phyloP scores from a whole-genome alignment of 2,113 vertebrate genomes.

The Syngnathoides biaculeatus region DNA sequence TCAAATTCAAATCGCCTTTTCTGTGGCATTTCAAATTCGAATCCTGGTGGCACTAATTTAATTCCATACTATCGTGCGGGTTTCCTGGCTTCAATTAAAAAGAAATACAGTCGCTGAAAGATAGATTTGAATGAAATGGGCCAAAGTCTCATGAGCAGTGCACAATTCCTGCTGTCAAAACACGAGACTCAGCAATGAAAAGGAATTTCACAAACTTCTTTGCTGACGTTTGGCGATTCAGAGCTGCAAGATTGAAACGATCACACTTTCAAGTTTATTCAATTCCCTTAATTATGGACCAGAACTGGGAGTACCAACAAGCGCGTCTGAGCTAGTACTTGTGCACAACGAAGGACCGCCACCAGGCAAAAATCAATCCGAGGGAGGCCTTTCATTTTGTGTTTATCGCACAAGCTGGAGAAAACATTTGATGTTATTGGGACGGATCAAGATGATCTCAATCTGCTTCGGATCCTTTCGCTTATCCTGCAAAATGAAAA shows the following conservation, averaged over 20 bases:
- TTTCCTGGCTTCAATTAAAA: constrained; percentile 19
- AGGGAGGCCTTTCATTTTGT: neutral
- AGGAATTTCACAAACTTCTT: constrained; percentile 14
- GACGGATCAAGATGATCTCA: constrained; percentile 5
- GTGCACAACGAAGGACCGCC: neutral
- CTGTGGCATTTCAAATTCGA: no score
- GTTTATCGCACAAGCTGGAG: constrained; percentile 2
- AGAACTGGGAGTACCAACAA: neutral
- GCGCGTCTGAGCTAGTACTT: neutral
- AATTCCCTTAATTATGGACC: neutral
- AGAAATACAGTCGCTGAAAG: no score
- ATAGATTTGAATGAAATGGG: no score
- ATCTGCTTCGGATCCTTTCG: neutral
- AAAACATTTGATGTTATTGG: constrained; percentile 4
- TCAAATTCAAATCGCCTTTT: no score
- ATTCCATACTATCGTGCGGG: no score
- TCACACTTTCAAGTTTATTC: neutral
- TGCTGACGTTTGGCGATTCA: neutral
- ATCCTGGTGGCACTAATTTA: no score
- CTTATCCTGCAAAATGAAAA: constrained; percentile 1
- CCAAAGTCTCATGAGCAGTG: no score
- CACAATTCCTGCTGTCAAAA: no score
- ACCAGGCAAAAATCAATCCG: neutral
- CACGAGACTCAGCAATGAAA: constrained; percentile 3
- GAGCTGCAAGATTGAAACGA: constrained; percentile 4